These are phyloP conservation scores for Bactericera cockerelli DNA, from an alignment of 1,140 invertebrate species.

Conservation along the genomic window DNA sequence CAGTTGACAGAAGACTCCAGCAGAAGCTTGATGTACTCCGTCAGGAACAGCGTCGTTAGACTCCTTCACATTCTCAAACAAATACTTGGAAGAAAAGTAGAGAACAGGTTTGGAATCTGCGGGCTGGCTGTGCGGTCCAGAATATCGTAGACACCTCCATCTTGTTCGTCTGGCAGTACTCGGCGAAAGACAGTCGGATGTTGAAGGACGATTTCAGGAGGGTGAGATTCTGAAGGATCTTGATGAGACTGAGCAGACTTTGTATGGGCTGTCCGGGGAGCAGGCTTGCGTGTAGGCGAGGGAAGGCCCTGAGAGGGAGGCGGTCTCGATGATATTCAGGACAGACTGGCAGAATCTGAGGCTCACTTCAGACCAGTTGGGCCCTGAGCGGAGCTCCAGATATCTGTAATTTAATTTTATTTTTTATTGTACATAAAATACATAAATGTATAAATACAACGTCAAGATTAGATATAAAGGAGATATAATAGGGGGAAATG, in stretches of 20 bases:
- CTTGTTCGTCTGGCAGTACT: background rate
- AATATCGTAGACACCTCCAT: background rate
- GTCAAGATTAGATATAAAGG: no score
- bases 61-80: background rate
- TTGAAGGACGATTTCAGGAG: background rate
- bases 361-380: background rate
- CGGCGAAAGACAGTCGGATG: background rate
- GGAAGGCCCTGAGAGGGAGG: background rate
- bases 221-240: background rate
- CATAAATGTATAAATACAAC: no score
- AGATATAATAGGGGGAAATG: no score
- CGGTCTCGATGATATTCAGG: background rate
- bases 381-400: background rate
- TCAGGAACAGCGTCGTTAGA: conserved; percentile 1
- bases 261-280: background rate
- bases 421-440: no score
- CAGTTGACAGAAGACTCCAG: background rate
- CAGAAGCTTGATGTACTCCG: background rate
- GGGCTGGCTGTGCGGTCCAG: background rate
- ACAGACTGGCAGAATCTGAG: background rate
- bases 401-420: no score
- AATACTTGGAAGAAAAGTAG: background rate
- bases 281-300: background rate
- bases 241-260: background rate
- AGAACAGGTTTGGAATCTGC: background rate